Base-by-base conservation (phyloP, 2,113 vertebrate genomes). In the Serilophus lunatus region DNA sequence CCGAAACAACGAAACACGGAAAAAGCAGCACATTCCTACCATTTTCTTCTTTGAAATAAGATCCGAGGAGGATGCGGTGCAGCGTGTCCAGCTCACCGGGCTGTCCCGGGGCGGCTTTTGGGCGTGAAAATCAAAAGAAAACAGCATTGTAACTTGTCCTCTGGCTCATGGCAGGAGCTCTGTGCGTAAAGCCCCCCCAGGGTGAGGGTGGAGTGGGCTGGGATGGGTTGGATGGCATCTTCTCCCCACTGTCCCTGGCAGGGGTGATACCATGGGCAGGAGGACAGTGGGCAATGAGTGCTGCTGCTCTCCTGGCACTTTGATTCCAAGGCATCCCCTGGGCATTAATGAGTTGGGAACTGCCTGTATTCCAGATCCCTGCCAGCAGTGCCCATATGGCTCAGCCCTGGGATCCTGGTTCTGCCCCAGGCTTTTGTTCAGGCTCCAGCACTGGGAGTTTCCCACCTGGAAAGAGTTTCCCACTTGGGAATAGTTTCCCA, bases 11-110 rank as follows among this genome's bases (percentile, higher is more conserved):
- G 15, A 56, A 12, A 29, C 77, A 75, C 71, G 95, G 95, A 95
- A 96, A 95, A 92, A 94, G 90, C 87, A 94, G 93, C 92, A 72
- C 92, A 94, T 96, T 95, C 95, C 87, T 54, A 3, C 3, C 7
- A 65, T 72, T 77, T 68, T 28, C 65, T 15, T 1, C 88, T 79
- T 45, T 40, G 84, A 87, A 91, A 86, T 4, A 18, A 69, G 92
- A 92, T 38, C 90, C 70, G 6, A 83, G 91, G 70, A 92, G 80
- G 93, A 84, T 23, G n/a, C 1, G 0, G 70, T 3, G 0, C 72
- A 45, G 93, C 2, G 0, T 25, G 71, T 61, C 28, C 72, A 16
- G 35, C 92, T 71, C 86, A 11, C 69, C 24, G 4, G 84, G 91
- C 64, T 70, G 86, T 76, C 91, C 54, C 0, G 0, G 26, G 42